Evolutionary conservation across 2,113 vertebrate genomes (phyloP).

Genomic region (Pseudorhombus dupliciocellatus): DNA sequence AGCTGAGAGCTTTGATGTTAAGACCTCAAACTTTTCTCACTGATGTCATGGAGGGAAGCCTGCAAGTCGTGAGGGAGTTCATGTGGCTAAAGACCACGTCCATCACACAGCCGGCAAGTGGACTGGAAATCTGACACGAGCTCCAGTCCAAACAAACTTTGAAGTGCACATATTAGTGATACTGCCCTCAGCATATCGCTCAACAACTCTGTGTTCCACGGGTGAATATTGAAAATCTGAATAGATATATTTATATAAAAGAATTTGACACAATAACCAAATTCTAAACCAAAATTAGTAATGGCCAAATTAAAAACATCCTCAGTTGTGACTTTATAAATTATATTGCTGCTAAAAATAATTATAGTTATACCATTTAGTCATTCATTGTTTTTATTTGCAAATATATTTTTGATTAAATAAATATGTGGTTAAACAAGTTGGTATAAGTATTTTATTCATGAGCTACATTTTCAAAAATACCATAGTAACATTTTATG

Average conservation of each 20-base stretch:
- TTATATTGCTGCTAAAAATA: background rate
- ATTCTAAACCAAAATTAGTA: too few species aligned
- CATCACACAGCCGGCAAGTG: constrained; percentile 36
- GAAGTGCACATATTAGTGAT: constrained; percentile 23
- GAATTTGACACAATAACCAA: background rate
- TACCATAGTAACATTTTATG: background rate
- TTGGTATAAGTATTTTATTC: too few species aligned
- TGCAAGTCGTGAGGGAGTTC: constrained; percentile 39
- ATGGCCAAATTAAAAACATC: too few species aligned
- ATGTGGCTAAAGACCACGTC: constrained; percentile 46
- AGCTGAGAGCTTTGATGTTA: constrained; percentile 71
- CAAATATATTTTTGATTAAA: background rate
- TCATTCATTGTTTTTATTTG: background rate
- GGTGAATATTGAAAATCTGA: background rate
- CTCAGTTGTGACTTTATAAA: background rate
- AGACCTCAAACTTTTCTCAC: constrained; percentile 62
- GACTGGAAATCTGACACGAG: constrained; percentile 40
- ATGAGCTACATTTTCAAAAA: background rate
- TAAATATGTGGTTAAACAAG: background rate
- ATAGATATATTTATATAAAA: too few species aligned
- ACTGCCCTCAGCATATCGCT: background rate
- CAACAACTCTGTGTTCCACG: constrained; percentile 4
- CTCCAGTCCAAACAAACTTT: constrained; percentile 56
- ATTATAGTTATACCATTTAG: background rate
- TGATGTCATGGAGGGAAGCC: constrained; percentile 68